Evolutionary conservation across 2,113 vertebrate genomes (phyloP).

Genomic region (Zeus faber): DNA sequence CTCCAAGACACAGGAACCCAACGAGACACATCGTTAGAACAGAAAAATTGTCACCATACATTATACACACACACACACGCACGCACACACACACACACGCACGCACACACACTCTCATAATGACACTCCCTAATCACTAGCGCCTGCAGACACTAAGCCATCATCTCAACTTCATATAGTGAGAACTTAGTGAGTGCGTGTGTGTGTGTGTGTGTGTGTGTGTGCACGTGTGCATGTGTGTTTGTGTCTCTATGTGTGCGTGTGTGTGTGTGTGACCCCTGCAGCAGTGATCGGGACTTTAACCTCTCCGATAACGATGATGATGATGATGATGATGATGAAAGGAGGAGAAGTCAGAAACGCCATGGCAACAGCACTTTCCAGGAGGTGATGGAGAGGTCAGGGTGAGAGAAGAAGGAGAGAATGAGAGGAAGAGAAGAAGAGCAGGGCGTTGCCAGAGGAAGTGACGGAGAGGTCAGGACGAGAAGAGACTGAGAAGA

Average conservation of each 20-base stretch:
- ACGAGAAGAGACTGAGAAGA: slow-evolving; percentile 8
- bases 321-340: slow-evolving; percentile 14
- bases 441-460: background rate
- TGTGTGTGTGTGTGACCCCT: slow-evolving; percentile 12
- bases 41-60: background rate
- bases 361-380: slow-evolving; percentile 16
- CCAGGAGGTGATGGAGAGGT: slow-evolving; percentile 10
- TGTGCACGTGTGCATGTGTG: background rate
- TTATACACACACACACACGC: slow-evolving; percentile 6
- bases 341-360: slow-evolving; percentile 7
- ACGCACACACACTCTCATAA: background rate
- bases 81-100: background rate
- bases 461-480: slow-evolving; percentile 42
- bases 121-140: background rate
- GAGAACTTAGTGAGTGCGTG: no score
- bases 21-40: slow-evolving; percentile 12
- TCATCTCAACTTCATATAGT: background rate
- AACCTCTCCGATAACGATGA: slow-evolving; percentile 45
- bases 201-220: no score
- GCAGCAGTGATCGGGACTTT: slow-evolving; percentile 31
- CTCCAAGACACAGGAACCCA: slow-evolving; percentile 13
- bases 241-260: background rate
- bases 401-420: slow-evolving; percentile 13
- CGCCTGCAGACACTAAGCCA: background rate
- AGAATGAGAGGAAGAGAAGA: slow-evolving; percentile 10